Percentiles rank a stretch among this genome's conserved stretches.
Conservation (phyloP, 2,797 vertebrate species). For the Pangasius larnaudii region DNA sequence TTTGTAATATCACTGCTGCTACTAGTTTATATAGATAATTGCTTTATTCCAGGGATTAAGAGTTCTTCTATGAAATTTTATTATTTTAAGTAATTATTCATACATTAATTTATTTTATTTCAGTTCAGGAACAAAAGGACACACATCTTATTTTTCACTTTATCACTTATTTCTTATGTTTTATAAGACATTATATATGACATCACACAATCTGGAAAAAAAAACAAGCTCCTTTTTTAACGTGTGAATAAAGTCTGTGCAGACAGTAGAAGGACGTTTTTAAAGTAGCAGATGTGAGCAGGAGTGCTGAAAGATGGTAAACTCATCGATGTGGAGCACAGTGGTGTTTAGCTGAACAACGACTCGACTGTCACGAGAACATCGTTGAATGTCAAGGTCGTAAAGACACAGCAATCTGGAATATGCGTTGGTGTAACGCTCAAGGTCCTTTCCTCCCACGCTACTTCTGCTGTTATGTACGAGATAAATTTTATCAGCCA, state of each 20-base stretch:
- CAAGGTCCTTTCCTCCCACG: conserved; percentile 69
- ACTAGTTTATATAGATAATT: background rate
- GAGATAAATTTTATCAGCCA: background rate
- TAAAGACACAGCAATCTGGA: conserved; percentile 69
- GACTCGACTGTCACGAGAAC: conserved; percentile 70
- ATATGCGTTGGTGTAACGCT: conserved; percentile 68
- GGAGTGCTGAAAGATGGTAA: conserved; percentile 42
- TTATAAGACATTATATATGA: background rate
- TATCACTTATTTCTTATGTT: background rate
- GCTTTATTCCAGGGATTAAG: background rate
- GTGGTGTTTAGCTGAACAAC: conserved; percentile 63
- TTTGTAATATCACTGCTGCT: background rate
- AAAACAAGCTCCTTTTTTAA: conserved; percentile 10
- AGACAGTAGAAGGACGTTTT: conserved; percentile 48
- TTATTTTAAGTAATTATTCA: no score
- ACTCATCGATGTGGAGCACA: conserved; percentile 33
- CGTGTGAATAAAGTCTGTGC: conserved; percentile 20
- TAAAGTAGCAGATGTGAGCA: conserved; percentile 48
- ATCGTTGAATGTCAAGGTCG: conserved; percentile 75
- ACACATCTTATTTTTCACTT: background rate
- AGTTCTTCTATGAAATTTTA: background rate
- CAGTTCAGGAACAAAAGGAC: background rate
- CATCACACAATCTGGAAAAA: background rate
- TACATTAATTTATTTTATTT: no score
- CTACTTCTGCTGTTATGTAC: background rate